Conservation (phyloP, 2,113 vertebrate genomes). For the Psittacus erithacus region DNA sequence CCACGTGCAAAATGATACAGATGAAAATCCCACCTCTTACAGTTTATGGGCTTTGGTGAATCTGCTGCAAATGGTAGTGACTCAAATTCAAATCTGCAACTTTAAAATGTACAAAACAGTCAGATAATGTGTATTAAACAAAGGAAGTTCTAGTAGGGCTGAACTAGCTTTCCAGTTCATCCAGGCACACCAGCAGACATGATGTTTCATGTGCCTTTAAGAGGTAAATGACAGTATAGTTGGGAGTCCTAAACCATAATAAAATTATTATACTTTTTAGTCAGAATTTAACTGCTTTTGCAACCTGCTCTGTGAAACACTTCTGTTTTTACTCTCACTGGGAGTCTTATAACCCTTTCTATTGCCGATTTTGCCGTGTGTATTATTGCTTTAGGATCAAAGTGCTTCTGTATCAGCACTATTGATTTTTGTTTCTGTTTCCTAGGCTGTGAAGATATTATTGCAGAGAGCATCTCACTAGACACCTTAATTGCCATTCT, state of each 20-base stretch:
- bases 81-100: background rate
- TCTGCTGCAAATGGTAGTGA: background rate
- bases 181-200: background rate
- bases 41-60: background rate
- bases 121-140: background rate
- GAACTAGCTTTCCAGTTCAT: background rate
- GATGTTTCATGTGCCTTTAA: background rate
- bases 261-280: background rate
- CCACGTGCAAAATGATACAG: background rate
- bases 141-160: background rate
- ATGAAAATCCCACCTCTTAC: background rate
- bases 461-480: conserved; percentile 94
- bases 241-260: background rate
- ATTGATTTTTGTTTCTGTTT: conserved; percentile 3
- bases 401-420: background rate
- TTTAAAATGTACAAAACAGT: background rate
- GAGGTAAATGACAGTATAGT: background rate
- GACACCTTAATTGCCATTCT: conserved; percentile 95
- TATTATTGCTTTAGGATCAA: background rate
- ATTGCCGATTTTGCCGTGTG: background rate
- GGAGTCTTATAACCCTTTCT: background rate
- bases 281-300: background rate
- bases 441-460: conserved; percentile 96
- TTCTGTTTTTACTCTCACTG: background rate
- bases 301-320: background rate